Percentiles rank a stretch among this genome's conserved stretches.
Evolutionary conservation across 2,113 vertebrate species (phyloP).

Genomic region (Oncorhynchus tshawytscha): DNA sequence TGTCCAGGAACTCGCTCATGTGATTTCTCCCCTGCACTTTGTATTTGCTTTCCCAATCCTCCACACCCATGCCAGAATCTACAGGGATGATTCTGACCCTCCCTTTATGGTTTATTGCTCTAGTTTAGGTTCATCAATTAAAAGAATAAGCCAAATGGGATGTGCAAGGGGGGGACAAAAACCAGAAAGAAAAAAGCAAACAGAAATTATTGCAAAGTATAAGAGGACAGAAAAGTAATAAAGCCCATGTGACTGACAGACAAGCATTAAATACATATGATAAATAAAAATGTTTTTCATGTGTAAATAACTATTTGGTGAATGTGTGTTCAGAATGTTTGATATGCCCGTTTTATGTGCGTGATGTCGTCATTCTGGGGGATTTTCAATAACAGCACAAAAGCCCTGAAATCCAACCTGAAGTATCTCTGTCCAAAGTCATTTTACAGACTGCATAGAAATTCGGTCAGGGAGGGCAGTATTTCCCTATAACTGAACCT

Average conservation of each 20-base stretch:
- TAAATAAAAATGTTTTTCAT: no score
- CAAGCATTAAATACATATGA: background rate
- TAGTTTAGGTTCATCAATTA: conserved; percentile 56
- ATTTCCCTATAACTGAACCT: conserved; percentile 5
- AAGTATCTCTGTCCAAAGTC: background rate
- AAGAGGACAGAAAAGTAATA: conserved; percentile 41
- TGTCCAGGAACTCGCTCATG: conserved; percentile 79
- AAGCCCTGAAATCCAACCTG: conserved; percentile 10
- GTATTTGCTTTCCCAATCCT: conserved; percentile 81
- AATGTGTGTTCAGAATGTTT: background rate
- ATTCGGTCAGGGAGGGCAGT: background rate
- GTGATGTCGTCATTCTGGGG: conserved; percentile 1
- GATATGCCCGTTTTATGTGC: background rate
- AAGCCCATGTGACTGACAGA: background rate
- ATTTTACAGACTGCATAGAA: conserved; percentile 12
- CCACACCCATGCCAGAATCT: conserved; percentile 80
- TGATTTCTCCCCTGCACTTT: conserved; percentile 71
- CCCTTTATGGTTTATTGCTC: conserved; percentile 78
- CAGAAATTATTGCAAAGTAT: conserved; percentile 36
- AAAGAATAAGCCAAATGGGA: conserved; percentile 34
- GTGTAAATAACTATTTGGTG: background rate
- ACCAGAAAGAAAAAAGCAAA: conserved; percentile 50
- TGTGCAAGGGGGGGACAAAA: conserved; percentile 27
- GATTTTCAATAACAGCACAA: conserved; percentile 23
- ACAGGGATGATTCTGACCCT: conserved; percentile 87